A percentile compares a stretch with the other conserved stretches of the same genome.
These are phyloP conservation scores for Sphenodon punctatus DNA, from an alignment of 2,797 vertebrate genomes.

Conservation along the genomic window DNA sequence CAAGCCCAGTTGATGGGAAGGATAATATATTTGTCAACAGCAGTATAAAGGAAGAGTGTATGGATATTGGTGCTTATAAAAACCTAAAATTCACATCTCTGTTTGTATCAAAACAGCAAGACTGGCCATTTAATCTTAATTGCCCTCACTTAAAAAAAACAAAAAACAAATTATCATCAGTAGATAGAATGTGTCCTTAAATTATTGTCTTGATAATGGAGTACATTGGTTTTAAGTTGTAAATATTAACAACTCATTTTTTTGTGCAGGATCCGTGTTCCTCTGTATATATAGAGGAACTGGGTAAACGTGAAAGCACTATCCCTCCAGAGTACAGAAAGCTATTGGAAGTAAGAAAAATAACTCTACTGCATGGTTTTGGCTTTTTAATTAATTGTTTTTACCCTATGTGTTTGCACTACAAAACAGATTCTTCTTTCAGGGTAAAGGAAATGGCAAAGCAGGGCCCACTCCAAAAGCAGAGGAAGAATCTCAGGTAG, in stretches of 20 bases:
- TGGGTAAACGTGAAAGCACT: constrained; percentile 73
- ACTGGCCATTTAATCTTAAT: too few relatives aligned
- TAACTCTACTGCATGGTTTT: background rate
- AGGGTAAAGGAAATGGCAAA: constrained; percentile 69
- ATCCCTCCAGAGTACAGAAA: constrained; percentile 76
- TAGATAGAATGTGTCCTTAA: too few relatives aligned
- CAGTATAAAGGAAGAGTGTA: too few relatives aligned
- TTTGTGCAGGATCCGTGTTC: constrained; percentile 67
- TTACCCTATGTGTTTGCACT: background rate
- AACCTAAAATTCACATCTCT: background rate
- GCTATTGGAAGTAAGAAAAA: constrained; percentile 72
- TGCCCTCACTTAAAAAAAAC: too few relatives aligned
- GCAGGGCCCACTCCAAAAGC: constrained; percentile 14
- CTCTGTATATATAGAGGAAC: constrained; percentile 70
- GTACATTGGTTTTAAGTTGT: background rate
- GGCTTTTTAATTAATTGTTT: background rate
- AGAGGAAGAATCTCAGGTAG: constrained; percentile 54
- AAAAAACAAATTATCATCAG: too few relatives aligned
- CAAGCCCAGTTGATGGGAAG: background rate
- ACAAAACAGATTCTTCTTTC: constrained; percentile 49
- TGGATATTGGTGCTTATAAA: background rate
- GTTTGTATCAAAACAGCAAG: background rate
- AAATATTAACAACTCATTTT: background rate
- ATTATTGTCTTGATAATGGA: too few relatives aligned
- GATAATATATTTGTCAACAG: background rate